These are phyloP conservation scores for Propithecus coquereli DNA, from an alignment of 2,113 vertebrate genomes.

Conservation along the genomic window DNA sequence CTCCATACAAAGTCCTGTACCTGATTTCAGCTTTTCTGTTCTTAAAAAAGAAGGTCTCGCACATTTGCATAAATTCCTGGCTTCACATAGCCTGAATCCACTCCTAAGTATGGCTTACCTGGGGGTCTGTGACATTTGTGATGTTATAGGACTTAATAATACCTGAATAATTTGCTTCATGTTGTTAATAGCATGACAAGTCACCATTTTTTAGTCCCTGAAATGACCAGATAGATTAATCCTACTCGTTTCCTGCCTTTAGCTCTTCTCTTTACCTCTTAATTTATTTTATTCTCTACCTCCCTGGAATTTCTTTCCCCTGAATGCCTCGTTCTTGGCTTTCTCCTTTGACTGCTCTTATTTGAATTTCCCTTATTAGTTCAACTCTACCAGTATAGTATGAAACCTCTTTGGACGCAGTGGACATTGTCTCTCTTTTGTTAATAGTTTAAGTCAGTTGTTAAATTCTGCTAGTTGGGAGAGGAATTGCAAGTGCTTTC, in stretches of 20 bases:
- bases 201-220: background rate
- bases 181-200: background rate
- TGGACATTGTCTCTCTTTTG: slow-evolving; percentile 44
- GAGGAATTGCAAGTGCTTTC: slow-evolving; percentile 63
- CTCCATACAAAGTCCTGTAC: background rate
- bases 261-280: background rate
- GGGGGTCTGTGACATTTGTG: background rate
- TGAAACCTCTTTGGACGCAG: slow-evolving; percentile 13
- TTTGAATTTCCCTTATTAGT: slow-evolving; percentile 44
- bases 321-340: slow-evolving; percentile 30
- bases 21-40: background rate
- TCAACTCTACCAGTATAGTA: slow-evolving; percentile 35
- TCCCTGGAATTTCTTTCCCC: background rate
- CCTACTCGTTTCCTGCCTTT: background rate
- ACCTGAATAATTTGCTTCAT: background rate
- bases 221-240: background rate
- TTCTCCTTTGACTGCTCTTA: slow-evolving; percentile 35
- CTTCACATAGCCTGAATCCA: background rate
- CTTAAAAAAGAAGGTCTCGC: background rate
- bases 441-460: slow-evolving; percentile 34
- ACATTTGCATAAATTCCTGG: background rate
- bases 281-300: slow-evolving; percentile 20
- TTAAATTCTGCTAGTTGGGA: slow-evolving; percentile 37
- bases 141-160: background rate
- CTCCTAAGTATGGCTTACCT: background rate